A percentile compares a stretch with the other conserved stretches of the same genome.
phyloP scores from a whole-genome alignment of 2,888 invertebrate genomes.

The Calameuta filiformis region DNA sequence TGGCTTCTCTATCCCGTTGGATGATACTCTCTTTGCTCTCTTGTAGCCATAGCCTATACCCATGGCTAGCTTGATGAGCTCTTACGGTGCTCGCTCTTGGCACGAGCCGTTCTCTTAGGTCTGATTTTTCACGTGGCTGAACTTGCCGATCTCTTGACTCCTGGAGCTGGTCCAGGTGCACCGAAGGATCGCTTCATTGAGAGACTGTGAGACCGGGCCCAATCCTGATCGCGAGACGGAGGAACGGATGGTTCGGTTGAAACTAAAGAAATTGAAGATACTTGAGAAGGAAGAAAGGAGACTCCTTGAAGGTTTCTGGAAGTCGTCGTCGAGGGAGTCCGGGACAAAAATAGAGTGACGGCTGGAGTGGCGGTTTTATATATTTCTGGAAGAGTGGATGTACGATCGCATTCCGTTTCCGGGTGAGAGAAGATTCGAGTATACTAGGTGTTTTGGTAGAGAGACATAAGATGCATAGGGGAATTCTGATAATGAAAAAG shows the following conservation, averaged over 20 bases:
- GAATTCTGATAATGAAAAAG: neutral
- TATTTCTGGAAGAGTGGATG: neutral
- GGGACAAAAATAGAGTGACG: neutral
- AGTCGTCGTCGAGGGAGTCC: neutral
- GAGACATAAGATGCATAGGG: neutral
- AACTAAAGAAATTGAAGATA: neutral
- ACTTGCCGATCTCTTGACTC: neutral
- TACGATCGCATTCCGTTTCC: neutral
- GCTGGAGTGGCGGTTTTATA: neutral
- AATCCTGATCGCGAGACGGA: neutral
- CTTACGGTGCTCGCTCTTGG: neutral
- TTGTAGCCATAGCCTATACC: neutral
- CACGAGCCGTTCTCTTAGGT: neutral
- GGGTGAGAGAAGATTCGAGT: neutral
- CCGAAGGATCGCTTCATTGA: neutral
- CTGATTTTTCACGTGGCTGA: neutral
- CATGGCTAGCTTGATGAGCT: neutral
- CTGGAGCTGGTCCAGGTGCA: neutral
- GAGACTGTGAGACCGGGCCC: neutral
- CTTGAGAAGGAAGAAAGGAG: neutral
- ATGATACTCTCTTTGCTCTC: neutral
- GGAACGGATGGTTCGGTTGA: neutral
- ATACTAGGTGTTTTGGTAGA: neutral
- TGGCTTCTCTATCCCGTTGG: neutral
- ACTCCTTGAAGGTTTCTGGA: neutral